Percentiles rank a stretch among this genome's conserved stretches.
Conservation (phyloP, 2,888 invertebrate genomes). For the Hydraecia micacea region DNA sequence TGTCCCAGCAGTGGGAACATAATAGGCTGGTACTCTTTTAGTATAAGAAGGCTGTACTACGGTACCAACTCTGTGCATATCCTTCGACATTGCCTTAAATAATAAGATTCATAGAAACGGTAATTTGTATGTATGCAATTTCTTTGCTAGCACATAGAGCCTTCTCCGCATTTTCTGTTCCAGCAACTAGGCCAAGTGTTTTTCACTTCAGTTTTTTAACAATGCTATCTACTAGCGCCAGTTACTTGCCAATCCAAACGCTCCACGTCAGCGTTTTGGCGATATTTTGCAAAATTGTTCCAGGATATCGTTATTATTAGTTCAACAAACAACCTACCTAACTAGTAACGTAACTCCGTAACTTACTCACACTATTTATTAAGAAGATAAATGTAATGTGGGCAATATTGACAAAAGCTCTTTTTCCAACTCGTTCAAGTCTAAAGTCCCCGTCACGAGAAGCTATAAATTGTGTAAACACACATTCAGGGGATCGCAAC, state of each 20-base stretch:
- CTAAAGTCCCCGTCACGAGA: too few relatives aligned
- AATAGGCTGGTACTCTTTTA: too few relatives aligned
- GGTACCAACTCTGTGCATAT: neutral
- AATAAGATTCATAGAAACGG: conserved; percentile 19
- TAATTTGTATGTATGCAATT: conserved; percentile 33
- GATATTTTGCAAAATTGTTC: conserved; percentile 36
- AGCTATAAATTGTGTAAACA: too few relatives aligned
- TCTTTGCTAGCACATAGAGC: conserved; percentile 1
- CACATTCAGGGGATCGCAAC: too few relatives aligned
- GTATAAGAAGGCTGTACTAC: neutral
- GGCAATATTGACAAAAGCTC: neutral
- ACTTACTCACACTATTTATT: neutral
- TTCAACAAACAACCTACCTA: conserved; percentile 2
- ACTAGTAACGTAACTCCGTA: neutral
- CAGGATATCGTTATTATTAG: conserved; percentile 10
- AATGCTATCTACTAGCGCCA: conserved; percentile 12
- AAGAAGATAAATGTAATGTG: neutral
- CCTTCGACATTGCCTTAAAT: neutral
- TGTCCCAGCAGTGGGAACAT: too few relatives aligned
- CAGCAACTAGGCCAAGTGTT: conserved; percentile 1
- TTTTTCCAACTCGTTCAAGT: neutral
- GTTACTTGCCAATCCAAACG: conserved; percentile 20
- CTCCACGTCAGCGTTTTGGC: neutral
- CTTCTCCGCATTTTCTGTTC: neutral
- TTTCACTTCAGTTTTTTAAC: neutral